Evolutionary conservation across 23 tunicate genomes (phyloP).

Genomic region (Trididemnum nubilum): DNA sequence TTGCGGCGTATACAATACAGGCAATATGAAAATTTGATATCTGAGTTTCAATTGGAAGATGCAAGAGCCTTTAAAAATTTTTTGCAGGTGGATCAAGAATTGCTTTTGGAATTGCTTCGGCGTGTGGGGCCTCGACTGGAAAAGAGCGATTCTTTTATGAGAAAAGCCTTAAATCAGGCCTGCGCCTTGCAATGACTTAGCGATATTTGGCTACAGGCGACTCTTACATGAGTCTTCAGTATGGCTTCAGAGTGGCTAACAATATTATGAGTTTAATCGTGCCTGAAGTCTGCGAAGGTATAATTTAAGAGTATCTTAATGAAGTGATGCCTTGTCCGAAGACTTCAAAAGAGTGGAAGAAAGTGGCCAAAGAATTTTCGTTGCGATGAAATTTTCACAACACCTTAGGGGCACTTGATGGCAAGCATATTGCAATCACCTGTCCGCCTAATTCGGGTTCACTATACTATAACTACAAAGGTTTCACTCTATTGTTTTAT

Average conservation of each 20-base stretch:
- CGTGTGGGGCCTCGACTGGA: not conserved
- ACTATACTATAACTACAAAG: not conserved
- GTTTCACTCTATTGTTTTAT: slow-evolving; percentile 7
- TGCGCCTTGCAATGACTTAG: not conserved
- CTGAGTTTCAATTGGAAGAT: not conserved
- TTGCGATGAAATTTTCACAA: slow-evolving; percentile 5
- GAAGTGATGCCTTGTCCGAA: not conserved
- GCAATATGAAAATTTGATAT: not conserved
- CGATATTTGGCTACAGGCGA: not conserved
- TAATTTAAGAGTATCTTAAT: not conserved
- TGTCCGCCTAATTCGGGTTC: not conserved
- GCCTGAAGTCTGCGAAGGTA: not conserved
- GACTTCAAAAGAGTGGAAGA: not conserved
- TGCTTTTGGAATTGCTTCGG: not conserved
- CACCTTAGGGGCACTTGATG: slow-evolving; percentile 2
- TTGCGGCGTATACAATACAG: not conserved
- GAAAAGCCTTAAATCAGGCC: slow-evolving; percentile 3
- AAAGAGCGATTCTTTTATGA: not conserved
- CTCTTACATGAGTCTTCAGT: slow-evolving; percentile 6
- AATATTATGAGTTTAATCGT: not conserved
- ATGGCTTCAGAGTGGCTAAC: not conserved
- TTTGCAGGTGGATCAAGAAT: not conserved
- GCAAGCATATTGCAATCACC: not conserved
- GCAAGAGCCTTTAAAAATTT: not conserved
- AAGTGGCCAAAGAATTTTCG: not conserved